Evolutionary conservation across 1,140 invertebrate genomes (phyloP).

Genomic region (Bombus pascuorum): DNA sequence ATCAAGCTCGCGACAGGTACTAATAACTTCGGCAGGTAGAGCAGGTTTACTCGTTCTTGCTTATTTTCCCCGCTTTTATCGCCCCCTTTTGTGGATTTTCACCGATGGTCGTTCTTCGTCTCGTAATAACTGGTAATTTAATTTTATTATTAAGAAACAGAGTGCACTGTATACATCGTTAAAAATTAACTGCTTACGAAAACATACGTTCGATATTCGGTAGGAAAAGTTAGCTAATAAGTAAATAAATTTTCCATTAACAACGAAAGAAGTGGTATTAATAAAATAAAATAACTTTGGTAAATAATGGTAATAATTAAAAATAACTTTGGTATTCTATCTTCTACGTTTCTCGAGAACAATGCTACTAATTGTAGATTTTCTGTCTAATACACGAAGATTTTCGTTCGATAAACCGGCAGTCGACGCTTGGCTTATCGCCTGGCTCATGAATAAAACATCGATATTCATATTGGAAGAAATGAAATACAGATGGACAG

Average conservation of each 20-base stretch:
- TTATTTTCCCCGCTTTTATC: neutral
- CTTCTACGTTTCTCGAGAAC: too few species aligned
- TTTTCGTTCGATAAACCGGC: neutral
- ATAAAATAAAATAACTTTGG: too few species aligned
- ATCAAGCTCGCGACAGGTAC: conserved; percentile 42
- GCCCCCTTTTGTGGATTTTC: neutral
- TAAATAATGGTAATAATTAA: too few species aligned
- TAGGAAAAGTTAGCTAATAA: neutral
- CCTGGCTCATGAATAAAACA: conserved; percentile 53
- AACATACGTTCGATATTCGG: neutral
- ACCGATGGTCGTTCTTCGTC: neutral
- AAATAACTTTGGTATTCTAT: neutral
- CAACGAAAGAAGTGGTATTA: too few species aligned
- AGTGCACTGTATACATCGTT: neutral
- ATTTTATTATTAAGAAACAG: neutral
- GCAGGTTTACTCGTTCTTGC: neutral
- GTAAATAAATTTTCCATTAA: too few species aligned
- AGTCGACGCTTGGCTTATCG: neutral
- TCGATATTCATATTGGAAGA: conserved; percentile 22
- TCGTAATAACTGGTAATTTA: neutral
- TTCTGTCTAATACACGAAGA: neutral
- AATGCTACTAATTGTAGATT: neutral
- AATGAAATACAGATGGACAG: conserved; percentile 44
- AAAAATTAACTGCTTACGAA: neutral
- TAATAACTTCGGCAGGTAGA: conserved; percentile 25